phyloP scores from a whole-genome alignment of 2,113 vertebrate genomes.

The Oxygymnocypris stewartii region DNA sequence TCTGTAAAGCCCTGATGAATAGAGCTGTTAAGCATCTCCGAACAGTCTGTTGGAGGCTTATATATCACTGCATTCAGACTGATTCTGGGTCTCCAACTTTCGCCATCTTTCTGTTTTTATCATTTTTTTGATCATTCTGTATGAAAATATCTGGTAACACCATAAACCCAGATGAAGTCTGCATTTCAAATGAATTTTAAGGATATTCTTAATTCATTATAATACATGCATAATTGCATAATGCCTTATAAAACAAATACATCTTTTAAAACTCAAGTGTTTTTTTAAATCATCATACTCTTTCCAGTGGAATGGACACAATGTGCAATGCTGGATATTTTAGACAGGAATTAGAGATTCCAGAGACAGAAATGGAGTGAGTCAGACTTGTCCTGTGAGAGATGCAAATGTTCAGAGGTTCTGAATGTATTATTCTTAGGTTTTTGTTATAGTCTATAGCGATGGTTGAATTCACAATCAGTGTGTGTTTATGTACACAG shows the following conservation, averaged over 20 bases:
- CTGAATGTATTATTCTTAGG: background rate
- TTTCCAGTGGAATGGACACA: background rate
- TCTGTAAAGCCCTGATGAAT: slow-evolving; percentile 30
- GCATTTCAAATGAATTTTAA: background rate
- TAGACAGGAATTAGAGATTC: background rate
- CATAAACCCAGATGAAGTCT: background rate
- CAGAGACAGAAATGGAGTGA: background rate
- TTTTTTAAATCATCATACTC: background rate
- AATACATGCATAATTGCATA: background rate
- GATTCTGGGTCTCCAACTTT: background rate
- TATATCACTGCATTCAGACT: background rate
- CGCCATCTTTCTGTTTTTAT: background rate
- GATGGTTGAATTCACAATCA: background rate
- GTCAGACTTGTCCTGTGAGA: slow-evolving; percentile 27
- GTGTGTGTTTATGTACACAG: background rate
- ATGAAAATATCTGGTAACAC: background rate
- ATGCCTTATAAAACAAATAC: background rate
- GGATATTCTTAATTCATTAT: background rate
- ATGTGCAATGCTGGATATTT: background rate
- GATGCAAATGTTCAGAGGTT: background rate
- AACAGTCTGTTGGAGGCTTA: slow-evolving; percentile 33
- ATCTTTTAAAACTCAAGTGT: background rate
- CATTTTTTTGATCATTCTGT: background rate
- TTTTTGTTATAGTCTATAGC: background rate
- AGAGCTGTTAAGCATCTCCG: slow-evolving; percentile 15